phyloP scores from a whole-genome alignment of 2,113 vertebrate genomes.

The Rhinoderma darwinii region DNA sequence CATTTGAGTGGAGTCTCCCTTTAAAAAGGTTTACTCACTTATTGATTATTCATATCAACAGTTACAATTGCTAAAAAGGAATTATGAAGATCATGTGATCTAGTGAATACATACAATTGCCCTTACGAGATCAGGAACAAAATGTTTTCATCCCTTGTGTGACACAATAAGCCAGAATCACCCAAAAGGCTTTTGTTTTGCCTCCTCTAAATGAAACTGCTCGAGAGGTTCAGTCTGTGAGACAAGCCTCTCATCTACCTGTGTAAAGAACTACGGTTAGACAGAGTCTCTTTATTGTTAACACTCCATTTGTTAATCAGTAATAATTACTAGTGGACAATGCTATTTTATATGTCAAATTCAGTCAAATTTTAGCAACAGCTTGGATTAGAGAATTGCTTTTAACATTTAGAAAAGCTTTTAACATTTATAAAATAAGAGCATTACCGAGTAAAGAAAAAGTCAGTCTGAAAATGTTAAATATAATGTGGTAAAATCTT shows the following conservation, averaged over 20 bases:
- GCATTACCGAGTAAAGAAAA: not conserved
- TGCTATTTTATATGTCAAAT: not conserved
- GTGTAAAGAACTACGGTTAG: not conserved
- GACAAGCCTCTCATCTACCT: no score
- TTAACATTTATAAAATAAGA: constrained; percentile 14
- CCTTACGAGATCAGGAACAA: not conserved
- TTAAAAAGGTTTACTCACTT: no score
- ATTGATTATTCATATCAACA: no score
- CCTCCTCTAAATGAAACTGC: not conserved
- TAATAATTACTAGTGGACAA: not conserved
- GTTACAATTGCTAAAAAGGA: no score
- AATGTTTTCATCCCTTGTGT: not conserved
- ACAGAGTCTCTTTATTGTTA: not conserved
- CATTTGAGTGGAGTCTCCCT: no score
- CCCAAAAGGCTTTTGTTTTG: not conserved
- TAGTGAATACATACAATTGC: not conserved
- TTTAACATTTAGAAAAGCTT: constrained; percentile 32
- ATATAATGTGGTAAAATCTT: not conserved
- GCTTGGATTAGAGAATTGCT: not conserved
- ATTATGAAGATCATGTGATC: not conserved
- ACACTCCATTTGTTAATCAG: not conserved
- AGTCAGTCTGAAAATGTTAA: constrained; percentile 8
- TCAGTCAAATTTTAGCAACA: not conserved
- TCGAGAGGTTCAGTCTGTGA: not conserved
- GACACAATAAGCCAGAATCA: not conserved